Conservation (phyloP, 2,888 invertebrate genomes). For the Drosophila fungiperda region DNA sequence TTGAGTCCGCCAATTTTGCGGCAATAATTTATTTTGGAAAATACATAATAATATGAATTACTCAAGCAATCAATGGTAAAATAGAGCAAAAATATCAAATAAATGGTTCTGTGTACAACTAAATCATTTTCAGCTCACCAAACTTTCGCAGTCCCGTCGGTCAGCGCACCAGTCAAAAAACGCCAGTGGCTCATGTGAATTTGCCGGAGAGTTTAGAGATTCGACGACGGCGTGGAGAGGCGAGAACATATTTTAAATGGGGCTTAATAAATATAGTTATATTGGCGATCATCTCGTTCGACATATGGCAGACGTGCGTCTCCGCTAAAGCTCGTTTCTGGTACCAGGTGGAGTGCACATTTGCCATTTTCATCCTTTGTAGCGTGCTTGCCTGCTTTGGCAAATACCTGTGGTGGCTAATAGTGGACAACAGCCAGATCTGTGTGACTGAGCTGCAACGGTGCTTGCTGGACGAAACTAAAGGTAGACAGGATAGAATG, state of each 20-base stretch:
- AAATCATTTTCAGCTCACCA: conserved; percentile 66
- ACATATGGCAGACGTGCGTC: conserved; percentile 79
- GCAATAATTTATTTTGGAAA: conserved; percentile 41
- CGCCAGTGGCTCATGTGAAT: conserved; percentile 49
- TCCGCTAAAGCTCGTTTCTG: conserved; percentile 71
- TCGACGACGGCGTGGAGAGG: conserved; percentile 71
- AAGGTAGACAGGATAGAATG: conserved; percentile 51
- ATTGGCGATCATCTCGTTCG: conserved; percentile 75
- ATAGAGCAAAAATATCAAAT: not conserved
- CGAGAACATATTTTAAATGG: conserved; percentile 81
- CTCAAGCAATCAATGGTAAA: conserved; percentile 56
- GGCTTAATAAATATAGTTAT: conserved; percentile 77
- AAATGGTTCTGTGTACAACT: not conserved
- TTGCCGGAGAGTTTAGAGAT: conserved; percentile 77
- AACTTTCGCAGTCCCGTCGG: conserved; percentile 42
- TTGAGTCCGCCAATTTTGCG: conserved; percentile 49
- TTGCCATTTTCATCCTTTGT: conserved; percentile 85
- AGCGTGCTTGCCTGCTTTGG: conserved; percentile 86
- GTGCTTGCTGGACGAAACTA: conserved; percentile 86
- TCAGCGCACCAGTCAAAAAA: conserved; percentile 11
- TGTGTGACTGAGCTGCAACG: conserved; percentile 86
- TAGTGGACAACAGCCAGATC: conserved; percentile 84
- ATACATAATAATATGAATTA: conserved; percentile 45
- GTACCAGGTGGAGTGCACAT: conserved; percentile 85
- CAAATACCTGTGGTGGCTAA: conserved; percentile 85